A percentile compares a stretch with the other conserved stretches of the same genome.
Evolutionary conservation across 2,113 vertebrate species (phyloP).

Genomic region (Chloebia gouldiae): DNA sequence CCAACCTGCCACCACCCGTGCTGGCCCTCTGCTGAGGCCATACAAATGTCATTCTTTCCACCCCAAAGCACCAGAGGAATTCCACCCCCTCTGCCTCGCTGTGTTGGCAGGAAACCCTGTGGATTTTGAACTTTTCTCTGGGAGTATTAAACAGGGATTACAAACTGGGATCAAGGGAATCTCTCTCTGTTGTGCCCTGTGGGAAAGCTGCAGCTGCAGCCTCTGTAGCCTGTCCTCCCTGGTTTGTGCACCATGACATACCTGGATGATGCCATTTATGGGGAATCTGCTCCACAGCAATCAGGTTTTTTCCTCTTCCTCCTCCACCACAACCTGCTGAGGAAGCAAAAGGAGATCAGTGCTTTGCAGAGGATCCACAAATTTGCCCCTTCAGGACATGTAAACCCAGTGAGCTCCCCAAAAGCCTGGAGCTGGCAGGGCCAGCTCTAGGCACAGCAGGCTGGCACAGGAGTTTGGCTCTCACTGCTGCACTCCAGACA

Average conservation of each 20-base stretch:
- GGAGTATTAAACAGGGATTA: constrained; percentile 7
- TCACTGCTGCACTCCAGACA: not conserved
- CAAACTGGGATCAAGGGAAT: not conserved
- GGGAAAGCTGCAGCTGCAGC: not conserved
- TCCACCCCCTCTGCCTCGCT: not conserved
- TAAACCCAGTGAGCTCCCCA: not conserved
- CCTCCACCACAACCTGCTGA: not conserved
- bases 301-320: not conserved
- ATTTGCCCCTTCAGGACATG: not conserved
- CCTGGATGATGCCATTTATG: fast-evolving
- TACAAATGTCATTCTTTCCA: not conserved
- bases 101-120: not conserved
- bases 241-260: fast-evolving
- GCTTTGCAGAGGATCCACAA: not conserved
- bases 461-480: not conserved
- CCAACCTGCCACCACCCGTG: not conserved
- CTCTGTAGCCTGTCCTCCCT: not conserved
- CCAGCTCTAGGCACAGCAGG: not conserved
- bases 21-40: not conserved
- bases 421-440: not conserved
- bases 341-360: not conserved
- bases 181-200: not conserved
- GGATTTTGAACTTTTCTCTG: constrained; percentile 37
- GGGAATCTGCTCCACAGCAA: not conserved
- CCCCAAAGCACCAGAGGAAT: constrained; percentile 23